Evolutionary conservation across 1,140 invertebrate genomes (phyloP).

Genomic region (Hylaeus volcanicus): DNA sequence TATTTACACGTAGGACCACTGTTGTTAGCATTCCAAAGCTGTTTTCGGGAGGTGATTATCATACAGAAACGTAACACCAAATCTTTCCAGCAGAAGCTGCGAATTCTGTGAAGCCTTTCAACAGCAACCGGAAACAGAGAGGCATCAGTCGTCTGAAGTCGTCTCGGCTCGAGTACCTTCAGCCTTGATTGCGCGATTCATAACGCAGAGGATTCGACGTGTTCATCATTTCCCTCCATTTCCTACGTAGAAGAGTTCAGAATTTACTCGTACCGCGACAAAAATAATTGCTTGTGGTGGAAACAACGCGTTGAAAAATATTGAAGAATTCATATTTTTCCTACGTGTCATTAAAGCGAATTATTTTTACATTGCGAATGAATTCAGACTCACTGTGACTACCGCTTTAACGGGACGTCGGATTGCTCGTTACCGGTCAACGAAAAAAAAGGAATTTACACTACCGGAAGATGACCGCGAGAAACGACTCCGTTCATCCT

Average conservation of each 20-base stretch:
- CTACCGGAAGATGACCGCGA: neutral
- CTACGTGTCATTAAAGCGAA: too few relatives aligned
- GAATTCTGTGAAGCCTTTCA: conserved; percentile 26
- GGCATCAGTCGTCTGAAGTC: conserved; percentile 54
- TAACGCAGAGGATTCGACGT: conserved; percentile 40
- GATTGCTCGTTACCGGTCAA: conserved; percentile 38
- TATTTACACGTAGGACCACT: conserved; percentile 20
- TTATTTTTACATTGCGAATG: neutral
- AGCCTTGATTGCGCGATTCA: conserved; percentile 73
- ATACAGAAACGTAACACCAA: conserved; percentile 1
- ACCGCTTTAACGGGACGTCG: too few relatives aligned
- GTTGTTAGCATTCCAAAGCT: conserved; percentile 17
- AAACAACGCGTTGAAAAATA: too few relatives aligned
- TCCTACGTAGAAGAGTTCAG: neutral
- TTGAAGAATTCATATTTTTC: too few relatives aligned
- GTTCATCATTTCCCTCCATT: neutral
- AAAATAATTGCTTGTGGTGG: too few relatives aligned
- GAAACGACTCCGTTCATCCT: neutral
- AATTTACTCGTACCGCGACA: too few relatives aligned
- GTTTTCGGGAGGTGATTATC: conserved; percentile 14
- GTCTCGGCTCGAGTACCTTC: conserved; percentile 48
- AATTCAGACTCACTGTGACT: too few relatives aligned
- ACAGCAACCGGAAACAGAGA: conserved; percentile 53
- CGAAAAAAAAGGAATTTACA: conserved; percentile 32
- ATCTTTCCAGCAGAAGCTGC: conserved; percentile 13